Evolutionary conservation across 2,888 invertebrate genomes (phyloP), one percentile per base, ranked within the genome.

Genomic region (Eristalis tenax): DNA sequence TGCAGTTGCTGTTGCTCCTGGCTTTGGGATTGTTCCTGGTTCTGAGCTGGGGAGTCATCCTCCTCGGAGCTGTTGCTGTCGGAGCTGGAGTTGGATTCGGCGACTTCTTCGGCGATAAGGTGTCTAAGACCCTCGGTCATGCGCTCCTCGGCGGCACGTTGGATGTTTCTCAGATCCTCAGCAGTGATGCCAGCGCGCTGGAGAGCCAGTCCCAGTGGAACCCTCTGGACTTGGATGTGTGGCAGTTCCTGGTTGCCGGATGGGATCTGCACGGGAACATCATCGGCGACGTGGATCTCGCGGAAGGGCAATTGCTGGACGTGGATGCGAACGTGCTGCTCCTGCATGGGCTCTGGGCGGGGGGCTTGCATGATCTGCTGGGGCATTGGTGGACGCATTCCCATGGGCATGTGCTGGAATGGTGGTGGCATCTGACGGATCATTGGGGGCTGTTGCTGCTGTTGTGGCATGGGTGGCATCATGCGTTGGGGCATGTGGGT

Each of bases 261-360:
- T 57, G 92, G 91, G 35, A 92, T 91, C 89, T 92, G 93, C 74
- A 92, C 90, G 80, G 91, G 91, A 83, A 91, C 90, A 88, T 93
- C 91, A 82, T 92, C 91, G 89, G 91, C 90, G 91, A 93, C 89
- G 92, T 91, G 90, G 91, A 93, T 91, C 84, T 92, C 92, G 71
- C 91, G 91, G 89, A 94, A 93, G 43, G 94, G 94, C 88, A 94
- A 90, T 88, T 94, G 93, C 88, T 93, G 93, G 74, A 93, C 92
- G 69, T 93, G 93, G 76, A 93, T 93, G 90, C 93, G 92, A 22
- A 93, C 91, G 88, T 92, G 92, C 84, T 92, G 91, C 38, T 89
- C 89, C 64, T 88, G 83, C 83, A 89, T 88, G 59, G 90, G 89
- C 79, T 94, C 94, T 71, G 93, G 93, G 78, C 92, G 93, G 56